phyloP scores from a whole-genome alignment of 2,797 vertebrate genomes.

The Melopsittacus undulatus region DNA sequence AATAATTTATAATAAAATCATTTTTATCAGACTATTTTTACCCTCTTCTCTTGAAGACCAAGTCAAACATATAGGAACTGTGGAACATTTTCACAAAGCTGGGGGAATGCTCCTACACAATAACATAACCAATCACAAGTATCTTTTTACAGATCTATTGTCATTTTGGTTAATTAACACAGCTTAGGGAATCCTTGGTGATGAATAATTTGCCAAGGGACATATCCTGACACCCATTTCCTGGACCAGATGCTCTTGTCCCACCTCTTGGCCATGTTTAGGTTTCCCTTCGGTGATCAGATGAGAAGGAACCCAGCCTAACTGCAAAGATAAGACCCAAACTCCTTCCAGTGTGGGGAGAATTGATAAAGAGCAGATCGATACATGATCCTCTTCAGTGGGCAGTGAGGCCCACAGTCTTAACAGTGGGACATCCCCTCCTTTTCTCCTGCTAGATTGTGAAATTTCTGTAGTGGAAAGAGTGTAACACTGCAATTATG shows the following conservation, averaged over 20 bases:
- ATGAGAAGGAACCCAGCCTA: constrained; percentile 14
- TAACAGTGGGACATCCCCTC: neutral
- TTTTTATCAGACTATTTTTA: constrained; percentile 25
- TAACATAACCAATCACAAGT: neutral
- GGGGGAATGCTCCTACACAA: neutral
- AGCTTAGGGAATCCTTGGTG: neutral
- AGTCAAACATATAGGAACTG: neutral
- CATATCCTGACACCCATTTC: neutral
- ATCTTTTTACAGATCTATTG: neutral
- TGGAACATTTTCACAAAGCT: neutral
- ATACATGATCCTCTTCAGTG: constrained; percentile 44
- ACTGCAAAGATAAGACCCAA: constrained; percentile 50
- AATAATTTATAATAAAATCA: constrained; percentile 22
- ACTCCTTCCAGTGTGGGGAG: constrained; percentile 25
- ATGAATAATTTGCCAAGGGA: neutral
- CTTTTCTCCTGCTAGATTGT: neutral
- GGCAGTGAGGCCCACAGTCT: neutral
- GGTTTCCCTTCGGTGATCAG: constrained; percentile 37
- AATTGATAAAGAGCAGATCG: constrained; percentile 51
- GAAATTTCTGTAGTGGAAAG: constrained; percentile 40
- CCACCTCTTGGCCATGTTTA: neutral
- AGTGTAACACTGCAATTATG: neutral
- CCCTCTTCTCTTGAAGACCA: neutral
- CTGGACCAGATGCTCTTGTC: neutral
- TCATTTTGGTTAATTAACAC: neutral